Conservation (phyloP, 1,140 invertebrate genomes). For the Panulirus ornatus region DNA sequence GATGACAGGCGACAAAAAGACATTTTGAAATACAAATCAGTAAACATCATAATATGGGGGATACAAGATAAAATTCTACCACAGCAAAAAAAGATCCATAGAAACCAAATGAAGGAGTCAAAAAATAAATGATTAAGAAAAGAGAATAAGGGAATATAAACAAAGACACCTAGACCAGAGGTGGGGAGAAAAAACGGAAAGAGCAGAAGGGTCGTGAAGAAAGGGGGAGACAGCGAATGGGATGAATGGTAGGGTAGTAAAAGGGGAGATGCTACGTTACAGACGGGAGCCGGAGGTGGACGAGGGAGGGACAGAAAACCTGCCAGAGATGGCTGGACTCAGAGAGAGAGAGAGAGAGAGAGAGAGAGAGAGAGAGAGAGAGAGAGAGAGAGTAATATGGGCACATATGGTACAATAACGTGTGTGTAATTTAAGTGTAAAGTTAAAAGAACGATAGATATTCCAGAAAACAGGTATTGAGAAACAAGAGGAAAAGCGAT, state of each 20-base stretch:
- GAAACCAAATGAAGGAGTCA: too few species aligned
- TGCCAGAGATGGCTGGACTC: constrained; percentile 12
- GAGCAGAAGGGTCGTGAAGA: constrained; percentile 37
- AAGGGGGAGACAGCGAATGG: constrained; percentile 34
- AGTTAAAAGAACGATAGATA: too few species aligned
- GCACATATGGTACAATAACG: too few species aligned
- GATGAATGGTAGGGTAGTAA: constrained; percentile 27
- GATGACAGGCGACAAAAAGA: too few species aligned
- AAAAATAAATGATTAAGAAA: not conserved
- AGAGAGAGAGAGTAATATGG: constrained; percentile 38
- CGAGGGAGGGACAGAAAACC: constrained; percentile 45
- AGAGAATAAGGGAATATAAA: constrained; percentile 19
- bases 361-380: constrained; percentile 14
- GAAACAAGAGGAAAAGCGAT: not conserved
- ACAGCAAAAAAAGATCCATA: too few species aligned
- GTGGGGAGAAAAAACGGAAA: constrained; percentile 13
- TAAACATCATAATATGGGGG: too few species aligned
- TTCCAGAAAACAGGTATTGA: too few species aligned
- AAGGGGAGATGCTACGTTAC: not conserved
- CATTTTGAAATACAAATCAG: too few species aligned
- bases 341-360: not conserved
- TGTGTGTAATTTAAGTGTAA: too few species aligned
- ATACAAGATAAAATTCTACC: too few species aligned
- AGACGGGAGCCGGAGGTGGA: constrained; percentile 30
- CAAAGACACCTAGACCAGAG: constrained; percentile 8